phyloP scores from a whole-genome alignment of 2,797 vertebrate genomes.

The Thunnus albacares region DNA sequence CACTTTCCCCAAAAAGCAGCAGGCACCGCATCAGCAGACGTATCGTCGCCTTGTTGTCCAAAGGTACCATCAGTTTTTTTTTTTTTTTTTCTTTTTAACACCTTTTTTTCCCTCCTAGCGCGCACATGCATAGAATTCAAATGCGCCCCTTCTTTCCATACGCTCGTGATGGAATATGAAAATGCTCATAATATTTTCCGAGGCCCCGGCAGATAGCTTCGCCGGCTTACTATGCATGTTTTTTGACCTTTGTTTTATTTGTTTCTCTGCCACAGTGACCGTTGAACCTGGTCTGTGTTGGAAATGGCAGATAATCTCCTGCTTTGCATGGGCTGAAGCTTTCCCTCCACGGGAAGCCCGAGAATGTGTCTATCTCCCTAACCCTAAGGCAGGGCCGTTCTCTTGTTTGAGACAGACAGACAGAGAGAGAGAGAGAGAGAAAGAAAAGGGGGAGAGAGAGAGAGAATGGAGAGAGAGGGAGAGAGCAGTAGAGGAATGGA shows the following conservation, averaged over 20 bases:
- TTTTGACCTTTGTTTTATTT: conserved; percentile 84
- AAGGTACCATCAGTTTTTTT: conserved; percentile 9
- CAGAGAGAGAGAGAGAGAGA: conserved; percentile 37
- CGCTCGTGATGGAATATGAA: conserved; percentile 58
- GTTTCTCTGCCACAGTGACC: conserved; percentile 76
- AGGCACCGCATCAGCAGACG: conserved; percentile 41
- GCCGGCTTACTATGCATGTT: conserved; percentile 61
- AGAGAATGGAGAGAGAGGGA: conserved; percentile 52
- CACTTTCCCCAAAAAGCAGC: conserved; percentile 60
- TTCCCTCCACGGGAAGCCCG: conserved; percentile 14
- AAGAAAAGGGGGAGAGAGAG: conserved; percentile 30
- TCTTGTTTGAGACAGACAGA: conserved; percentile 54
- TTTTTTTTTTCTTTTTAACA: conserved; percentile 24
- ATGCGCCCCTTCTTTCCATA: conserved; percentile 5
- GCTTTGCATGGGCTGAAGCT: conserved; percentile 77
- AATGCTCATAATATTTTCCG: conserved; percentile 65
- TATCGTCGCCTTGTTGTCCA: conserved; percentile 43
- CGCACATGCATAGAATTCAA: conserved; percentile 42
- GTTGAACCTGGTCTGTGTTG: conserved; percentile 70
- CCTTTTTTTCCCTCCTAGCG: not conserved
- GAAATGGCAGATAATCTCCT: conserved; percentile 82
- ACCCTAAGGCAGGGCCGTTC: conserved; percentile 78
- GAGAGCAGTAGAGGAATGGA: conserved; percentile 67
- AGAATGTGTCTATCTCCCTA: conserved; percentile 74
- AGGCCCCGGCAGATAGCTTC: conserved; percentile 61